These are phyloP conservation scores for Alloscopus bannaensis DNA, from an alignment of 2,888 invertebrate genomes.

Conservation along the genomic window DNA sequence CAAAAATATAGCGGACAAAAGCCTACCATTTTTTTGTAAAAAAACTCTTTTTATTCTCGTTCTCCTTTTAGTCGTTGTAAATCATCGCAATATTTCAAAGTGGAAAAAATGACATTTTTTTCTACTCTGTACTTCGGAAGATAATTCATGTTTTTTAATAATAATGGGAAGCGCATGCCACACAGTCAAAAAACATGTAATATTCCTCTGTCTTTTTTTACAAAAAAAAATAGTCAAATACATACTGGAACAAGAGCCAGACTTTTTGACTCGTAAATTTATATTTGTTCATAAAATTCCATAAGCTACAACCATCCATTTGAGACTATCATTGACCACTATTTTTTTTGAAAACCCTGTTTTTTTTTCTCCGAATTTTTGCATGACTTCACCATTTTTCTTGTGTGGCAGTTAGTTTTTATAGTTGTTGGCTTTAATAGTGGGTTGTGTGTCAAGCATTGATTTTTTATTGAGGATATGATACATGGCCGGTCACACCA, in stretches of 20 bases:
- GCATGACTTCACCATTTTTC: conserved; percentile 13
- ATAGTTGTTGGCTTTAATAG: conserved; percentile 15
- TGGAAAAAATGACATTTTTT: conserved; percentile 49
- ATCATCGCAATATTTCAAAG: conserved; percentile 39
- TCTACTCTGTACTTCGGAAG: conserved; percentile 16
- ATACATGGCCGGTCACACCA: too few relatives aligned
- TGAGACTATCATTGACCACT: too few relatives aligned
- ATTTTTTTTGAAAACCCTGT: too few relatives aligned
- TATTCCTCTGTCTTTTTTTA: conserved; percentile 5
- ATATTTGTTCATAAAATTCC: conserved; percentile 13
- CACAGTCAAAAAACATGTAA: neutral
- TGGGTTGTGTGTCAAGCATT: too few relatives aligned
- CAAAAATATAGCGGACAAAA: too few relatives aligned
- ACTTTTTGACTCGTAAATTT: conserved; percentile 8
- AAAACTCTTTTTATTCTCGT: neutral
- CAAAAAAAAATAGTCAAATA: too few relatives aligned
- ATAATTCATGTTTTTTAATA: conserved; percentile 52
- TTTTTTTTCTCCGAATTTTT: too few relatives aligned
- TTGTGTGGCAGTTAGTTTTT: neutral
- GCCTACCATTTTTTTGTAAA: neutral
- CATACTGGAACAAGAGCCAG: too few relatives aligned
- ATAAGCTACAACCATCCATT: too few relatives aligned
- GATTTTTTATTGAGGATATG: neutral
- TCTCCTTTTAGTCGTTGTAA: conserved; percentile 11
- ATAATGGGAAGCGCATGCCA: conserved; percentile 46